Percentiles rank a stretch among this genome's conserved stretches.
These are phyloP conservation scores for Thamnophis elegans DNA, from an alignment of 2,797 vertebrate species.

Conservation along the genomic window DNA sequence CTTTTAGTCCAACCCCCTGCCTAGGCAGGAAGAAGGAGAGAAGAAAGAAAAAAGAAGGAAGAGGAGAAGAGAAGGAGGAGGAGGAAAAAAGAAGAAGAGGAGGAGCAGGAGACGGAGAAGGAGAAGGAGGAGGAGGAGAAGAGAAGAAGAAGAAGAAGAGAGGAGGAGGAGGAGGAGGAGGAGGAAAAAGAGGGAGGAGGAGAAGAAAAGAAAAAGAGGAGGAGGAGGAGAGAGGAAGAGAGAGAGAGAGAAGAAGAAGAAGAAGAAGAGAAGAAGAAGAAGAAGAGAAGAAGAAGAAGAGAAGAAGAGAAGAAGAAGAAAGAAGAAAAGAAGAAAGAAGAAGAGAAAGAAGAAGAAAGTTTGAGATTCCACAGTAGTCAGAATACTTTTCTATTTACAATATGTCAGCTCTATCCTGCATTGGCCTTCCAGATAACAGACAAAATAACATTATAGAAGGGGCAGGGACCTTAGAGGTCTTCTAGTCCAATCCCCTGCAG, in stretches of 20 bases:
- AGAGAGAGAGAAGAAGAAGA: no score
- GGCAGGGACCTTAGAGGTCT: background rate
- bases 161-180: background rate
- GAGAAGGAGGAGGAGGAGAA: no score
- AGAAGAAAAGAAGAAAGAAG: no score
- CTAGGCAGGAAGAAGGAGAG: background rate
- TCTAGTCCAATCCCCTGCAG: background rate
- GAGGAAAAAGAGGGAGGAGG: no score
- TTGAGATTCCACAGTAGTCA: background rate
- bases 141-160: no score
- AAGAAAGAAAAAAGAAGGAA: background rate
- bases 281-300: background rate
- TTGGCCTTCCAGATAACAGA: background rate
- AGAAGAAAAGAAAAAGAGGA: no score
- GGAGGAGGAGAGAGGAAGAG: background rate
- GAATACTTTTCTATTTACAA: background rate
- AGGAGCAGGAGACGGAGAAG: background rate
- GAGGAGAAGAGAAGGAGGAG: no score
- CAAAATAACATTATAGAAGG: background rate
- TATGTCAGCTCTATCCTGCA: background rate
- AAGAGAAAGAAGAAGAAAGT: no score
- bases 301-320: no score
- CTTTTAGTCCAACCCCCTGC: no score
- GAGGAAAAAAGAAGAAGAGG: no score
- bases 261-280: no score